Evolutionary conservation across 2,888 invertebrate species (phyloP), one percentile per base, ranked within the genome.

Genomic region (Phyto melanocephala): DNA sequence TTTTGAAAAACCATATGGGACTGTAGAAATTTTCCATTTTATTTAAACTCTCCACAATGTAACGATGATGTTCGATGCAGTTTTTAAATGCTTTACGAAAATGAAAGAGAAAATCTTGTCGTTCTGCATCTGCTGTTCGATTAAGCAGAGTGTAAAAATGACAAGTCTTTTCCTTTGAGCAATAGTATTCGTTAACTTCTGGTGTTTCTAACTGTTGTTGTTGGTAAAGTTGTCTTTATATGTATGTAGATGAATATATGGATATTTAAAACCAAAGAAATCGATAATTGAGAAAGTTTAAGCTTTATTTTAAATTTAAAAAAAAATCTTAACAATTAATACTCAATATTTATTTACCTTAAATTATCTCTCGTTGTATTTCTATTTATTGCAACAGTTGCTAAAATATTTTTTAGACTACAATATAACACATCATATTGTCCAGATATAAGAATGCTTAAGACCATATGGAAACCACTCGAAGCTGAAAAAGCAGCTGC

Each of bases 1-100:
- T 87, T 85, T 91, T 91, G 0, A 89, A 82, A 28, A 91, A 85
- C 85, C 90, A 88, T 68, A 90, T 87, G 0, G 88, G 87, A 80
- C 87, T 87, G 60, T 88, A 91, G 75, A 91, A 90, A 0, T 80
- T 63, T 68, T 91, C 90, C 81, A 91, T 86, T 79, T 85, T 84
- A 5, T 85, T 54, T 15, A 90, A 86, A 7, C 87, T 85, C 3
- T 84, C 58, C 28, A 89, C 45, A 20, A 91, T 88, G 58, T 86
- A 88, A 5, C 87, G 87, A 81, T 92, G 91, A 56, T 89, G 89
- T 1, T 85, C 15, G 1, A 90, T 70, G 70, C 91, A 90, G 15
- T 76, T 76, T 8, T 79, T 85, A 1, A 91, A 83, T 0, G 87
- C 87, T 0, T 74, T 52, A 1, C 80, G 85, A 28, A 88, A 88